Percentiles rank a stretch among this genome's conserved stretches.
Conservation (phyloP, 2,113 vertebrate genomes). For the Bubo blakistoni region DNA sequence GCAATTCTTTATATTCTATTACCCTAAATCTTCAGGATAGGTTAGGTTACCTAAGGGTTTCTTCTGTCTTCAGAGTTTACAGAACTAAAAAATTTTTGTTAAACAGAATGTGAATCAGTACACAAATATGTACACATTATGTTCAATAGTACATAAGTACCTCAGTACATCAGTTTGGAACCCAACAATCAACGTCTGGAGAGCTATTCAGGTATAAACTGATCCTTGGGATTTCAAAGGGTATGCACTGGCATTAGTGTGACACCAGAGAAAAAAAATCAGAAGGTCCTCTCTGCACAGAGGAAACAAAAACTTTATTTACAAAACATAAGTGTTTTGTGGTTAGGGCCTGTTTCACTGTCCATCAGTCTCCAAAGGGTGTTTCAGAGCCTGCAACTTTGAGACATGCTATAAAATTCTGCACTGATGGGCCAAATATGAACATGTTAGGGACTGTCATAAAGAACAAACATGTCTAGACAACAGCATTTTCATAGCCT, state of each 20-base stretch:
- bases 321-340: neutral
- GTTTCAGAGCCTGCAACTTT: neutral
- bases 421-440: neutral
- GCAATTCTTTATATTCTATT: neutral
- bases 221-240: neutral
- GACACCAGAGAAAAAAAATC: neutral
- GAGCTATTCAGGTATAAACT: neutral
- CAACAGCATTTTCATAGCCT: neutral
- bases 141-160: neutral
- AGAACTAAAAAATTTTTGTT: neutral
- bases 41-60: neutral
- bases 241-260: neutral
- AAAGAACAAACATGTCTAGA: neutral
- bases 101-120: neutral
- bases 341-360: neutral
- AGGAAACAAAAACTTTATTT: neutral
- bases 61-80: neutral
- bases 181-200: accelerated
- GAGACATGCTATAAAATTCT: neutral
- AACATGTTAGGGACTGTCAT: neutral
- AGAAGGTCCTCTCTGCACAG: neutral
- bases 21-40: neutral
- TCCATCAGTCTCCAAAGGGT: neutral
- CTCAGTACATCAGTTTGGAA: neutral
- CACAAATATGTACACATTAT: neutral